phyloP scores from a whole-genome alignment of 2,113 vertebrate species.

The Caloenas nicobarica region DNA sequence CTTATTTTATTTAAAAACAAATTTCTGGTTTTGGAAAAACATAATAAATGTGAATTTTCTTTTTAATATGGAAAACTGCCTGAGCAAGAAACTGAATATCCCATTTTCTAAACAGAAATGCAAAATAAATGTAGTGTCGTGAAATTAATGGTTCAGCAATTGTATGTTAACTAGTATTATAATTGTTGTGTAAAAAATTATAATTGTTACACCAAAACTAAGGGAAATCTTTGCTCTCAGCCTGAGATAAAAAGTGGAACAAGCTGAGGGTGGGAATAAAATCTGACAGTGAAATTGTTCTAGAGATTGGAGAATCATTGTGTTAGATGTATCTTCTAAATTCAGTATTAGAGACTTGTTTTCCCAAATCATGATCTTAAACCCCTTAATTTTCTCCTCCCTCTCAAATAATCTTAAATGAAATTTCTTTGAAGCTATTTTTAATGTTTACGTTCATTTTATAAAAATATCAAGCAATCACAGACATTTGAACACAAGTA shows the following conservation, averaged over 20 bases:
- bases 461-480: neutral
- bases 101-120: neutral
- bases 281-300: neutral
- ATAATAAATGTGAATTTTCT: neutral
- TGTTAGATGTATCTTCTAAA: neutral
- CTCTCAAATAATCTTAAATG: neutral
- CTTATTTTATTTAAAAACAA: neutral
- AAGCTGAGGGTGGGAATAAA: neutral
- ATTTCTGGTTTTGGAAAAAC: neutral
- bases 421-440: neutral
- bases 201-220: neutral
- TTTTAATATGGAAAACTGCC: neutral
- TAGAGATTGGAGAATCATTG: neutral
- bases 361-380: neutral
- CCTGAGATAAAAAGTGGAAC: neutral
- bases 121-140: neutral
- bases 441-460: neutral
- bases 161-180: neutral
- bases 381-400: neutral
- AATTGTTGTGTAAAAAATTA: neutral
- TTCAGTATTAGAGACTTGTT: neutral
- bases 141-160: neutral
- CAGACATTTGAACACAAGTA: neutral
- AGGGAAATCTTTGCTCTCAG: neutral
- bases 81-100: neutral